Base-by-base conservation (phyloP, 2,888 invertebrate species). In the Pycnomerus fuliginosus region DNA sequence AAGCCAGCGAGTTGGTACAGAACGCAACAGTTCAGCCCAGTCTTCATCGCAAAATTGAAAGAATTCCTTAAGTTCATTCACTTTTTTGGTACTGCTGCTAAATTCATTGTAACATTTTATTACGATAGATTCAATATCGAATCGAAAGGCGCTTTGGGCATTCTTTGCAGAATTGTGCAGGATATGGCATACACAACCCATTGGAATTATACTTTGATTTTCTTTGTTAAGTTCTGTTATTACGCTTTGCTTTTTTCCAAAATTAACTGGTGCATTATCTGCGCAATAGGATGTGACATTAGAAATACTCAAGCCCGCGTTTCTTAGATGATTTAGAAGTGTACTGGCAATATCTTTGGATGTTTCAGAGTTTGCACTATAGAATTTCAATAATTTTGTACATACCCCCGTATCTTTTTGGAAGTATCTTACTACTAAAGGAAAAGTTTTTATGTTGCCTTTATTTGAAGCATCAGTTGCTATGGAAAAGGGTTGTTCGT, bases 171-270 rank as follows among this genome's bases (percentile, higher is more conserved):
- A 4, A 20, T 20, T 20, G 20, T 20, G 20, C 5, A 20, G 4
- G 4, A 20, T 20, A 8, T 20, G 20, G 20, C 20, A n/a, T 20
- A 20, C 5, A 8, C 20, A 20, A 20, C 20, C 20, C 4, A 20
- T 5, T 5, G 32, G 35, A 14, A 38, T 23, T 13, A 38, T 38
- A 12, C 30, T 38, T 2, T 29, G 13, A 38, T 38, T 31, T 10
- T 12, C 11, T 16, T 38, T 38, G 13, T 38, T 3, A 12, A 40
- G 25, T 25, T 40, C 33, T 11, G 34, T 36, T 16, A 40, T 8
- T 7, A 40, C 40, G 17, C 40, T 34, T 40, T 40, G 40, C n/a
- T 40, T 40, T 36, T 35, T 40, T 10, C 25, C 34, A 16, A 40
- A 40, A 33, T 40, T 35, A 10, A 40, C 40, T 12, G 40, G 25